Conservation (phyloP, 2,797 vertebrate species). For the Nothura maculosa region DNA sequence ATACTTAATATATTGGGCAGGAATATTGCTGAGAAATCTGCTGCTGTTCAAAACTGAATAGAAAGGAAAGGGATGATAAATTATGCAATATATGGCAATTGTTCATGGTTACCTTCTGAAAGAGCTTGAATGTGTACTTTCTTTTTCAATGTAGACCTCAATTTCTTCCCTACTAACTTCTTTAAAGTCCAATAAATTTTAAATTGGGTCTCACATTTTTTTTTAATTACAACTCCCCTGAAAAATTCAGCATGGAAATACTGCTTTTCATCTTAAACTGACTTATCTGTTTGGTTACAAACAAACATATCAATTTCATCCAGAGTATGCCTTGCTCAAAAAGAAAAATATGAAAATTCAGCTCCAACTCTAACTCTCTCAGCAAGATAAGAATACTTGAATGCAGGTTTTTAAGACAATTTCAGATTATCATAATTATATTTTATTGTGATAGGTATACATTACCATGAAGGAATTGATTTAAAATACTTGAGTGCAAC, state of each 20-base stretch:
- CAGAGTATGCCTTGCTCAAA: neutral
- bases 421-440: neutral
- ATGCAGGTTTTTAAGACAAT: neutral
- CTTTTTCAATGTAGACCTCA: neutral
- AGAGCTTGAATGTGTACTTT: neutral
- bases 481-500: neutral
- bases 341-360: neutral
- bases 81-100: fast-evolving
- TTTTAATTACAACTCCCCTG: neutral
- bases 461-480: neutral
- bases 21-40: neutral
- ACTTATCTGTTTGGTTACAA: neutral
- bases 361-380: neutral
- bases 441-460: neutral
- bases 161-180: neutral
- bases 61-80: neutral
- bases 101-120: slow-evolving; percentile 14
- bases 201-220: neutral
- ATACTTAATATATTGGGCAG: neutral
- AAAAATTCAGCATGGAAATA: neutral
- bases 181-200: neutral
- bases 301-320: neutral
- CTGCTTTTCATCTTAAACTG: neutral
- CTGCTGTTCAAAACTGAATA: neutral
- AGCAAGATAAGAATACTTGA: neutral